Evolutionary conservation across 2,888 invertebrate species (phyloP).

Genomic region (Rutpela maculata): DNA sequence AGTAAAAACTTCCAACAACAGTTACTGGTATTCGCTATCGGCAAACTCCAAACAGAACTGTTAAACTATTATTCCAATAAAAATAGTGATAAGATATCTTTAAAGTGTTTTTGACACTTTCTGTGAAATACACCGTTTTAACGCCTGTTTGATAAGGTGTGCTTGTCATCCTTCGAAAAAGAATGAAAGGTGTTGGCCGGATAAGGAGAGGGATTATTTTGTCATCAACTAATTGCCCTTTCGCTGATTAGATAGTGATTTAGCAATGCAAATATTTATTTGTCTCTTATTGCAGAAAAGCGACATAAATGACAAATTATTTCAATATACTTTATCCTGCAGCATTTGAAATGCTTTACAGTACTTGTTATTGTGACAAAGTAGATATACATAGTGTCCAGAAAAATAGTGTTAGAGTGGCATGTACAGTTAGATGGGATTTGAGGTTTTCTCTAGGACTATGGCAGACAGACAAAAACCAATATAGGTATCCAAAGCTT

Average conservation of each 20-base stretch:
- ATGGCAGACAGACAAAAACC: too few relatives aligned
- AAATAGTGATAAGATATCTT: background rate
- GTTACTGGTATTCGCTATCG: background rate
- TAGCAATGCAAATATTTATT: slow-evolving; percentile 38
- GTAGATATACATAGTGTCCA: background rate
- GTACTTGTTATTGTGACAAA: background rate
- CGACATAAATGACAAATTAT: background rate
- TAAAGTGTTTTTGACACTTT: background rate
- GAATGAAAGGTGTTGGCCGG: slow-evolving; percentile 32
- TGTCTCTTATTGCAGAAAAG: slow-evolving; percentile 19
- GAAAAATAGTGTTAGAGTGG: too few relatives aligned
- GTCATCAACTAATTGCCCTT: slow-evolving; percentile 36
- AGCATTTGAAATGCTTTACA: background rate
- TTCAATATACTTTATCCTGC: background rate
- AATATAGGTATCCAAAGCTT: too few relatives aligned
- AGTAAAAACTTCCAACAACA: too few relatives aligned
- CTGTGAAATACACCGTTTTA: slow-evolving; percentile 1
- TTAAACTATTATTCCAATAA: background rate
- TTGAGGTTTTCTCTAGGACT: too few relatives aligned
- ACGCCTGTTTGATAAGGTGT: background rate
- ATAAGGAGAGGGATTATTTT: slow-evolving; percentile 18
- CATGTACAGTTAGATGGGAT: too few relatives aligned
- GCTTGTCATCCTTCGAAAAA: slow-evolving; percentile 19
- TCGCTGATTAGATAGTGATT: slow-evolving; percentile 37
- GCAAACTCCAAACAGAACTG: background rate